phyloP scores from a whole-genome alignment of 2,888 invertebrate genomes.

The Dromius quadrimaculatus region DNA sequence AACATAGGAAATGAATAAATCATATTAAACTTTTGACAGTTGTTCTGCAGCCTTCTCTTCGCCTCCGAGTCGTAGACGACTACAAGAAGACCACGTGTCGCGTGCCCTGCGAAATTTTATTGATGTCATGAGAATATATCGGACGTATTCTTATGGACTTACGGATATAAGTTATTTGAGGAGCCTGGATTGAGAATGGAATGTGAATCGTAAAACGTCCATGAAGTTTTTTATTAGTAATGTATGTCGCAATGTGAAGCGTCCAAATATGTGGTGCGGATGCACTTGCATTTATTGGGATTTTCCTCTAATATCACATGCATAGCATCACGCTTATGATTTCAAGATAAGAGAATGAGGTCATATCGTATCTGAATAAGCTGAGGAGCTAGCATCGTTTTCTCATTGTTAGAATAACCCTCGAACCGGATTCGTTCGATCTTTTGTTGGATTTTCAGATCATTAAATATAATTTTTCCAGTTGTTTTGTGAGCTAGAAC shows the following conservation, averaged over 20 bases:
- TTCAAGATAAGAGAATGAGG: no score
- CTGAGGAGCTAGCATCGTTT: no score
- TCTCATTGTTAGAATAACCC: no score
- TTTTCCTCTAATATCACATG: constrained; percentile 9
- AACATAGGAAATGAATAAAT: constrained; percentile 52
- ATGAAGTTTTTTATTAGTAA: constrained; percentile 39
- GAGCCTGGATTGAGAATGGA: constrained; percentile 47
- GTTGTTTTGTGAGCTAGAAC: constrained; percentile 21
- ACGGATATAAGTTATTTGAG: constrained; percentile 53
- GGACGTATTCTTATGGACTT: constrained; percentile 52
- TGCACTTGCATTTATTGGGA: constrained; percentile 15
- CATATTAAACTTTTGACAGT: constrained; percentile 52
- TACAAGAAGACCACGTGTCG: constrained; percentile 36
- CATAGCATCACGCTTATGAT: no score
- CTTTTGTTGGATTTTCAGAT: constrained; percentile 40
- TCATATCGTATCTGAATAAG: no score
- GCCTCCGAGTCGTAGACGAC: no score
- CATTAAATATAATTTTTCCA: constrained; percentile 49
- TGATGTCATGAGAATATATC: constrained; percentile 51
- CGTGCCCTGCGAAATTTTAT: constrained; percentile 49
- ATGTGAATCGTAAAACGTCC: constrained; percentile 48
- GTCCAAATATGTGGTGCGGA: constrained; percentile 24
- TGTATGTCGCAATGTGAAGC: constrained; percentile 40
- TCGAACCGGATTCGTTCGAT: constrained; percentile 14
- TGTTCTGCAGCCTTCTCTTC: constrained; percentile 14